Evolutionary conservation across 2,888 invertebrate genomes (phyloP), one percentile per base, ranked within the genome.

Genomic region (Glyphotaelius pellucidus): DNA sequence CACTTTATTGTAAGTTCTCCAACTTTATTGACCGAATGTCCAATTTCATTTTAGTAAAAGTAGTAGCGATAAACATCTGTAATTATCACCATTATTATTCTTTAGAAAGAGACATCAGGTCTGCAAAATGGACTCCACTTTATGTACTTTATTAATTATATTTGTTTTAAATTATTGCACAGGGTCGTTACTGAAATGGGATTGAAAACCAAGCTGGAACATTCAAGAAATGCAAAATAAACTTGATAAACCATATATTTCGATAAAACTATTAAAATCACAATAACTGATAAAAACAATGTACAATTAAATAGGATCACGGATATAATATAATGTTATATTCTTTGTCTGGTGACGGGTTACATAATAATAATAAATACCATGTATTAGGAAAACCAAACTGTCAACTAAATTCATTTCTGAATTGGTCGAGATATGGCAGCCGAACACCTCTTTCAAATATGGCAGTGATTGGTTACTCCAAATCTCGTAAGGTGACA

Each of bases 261-360:
- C 30, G 30, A 89, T 79, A 67, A 32, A 89, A 52, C 35, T 32
- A 89, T 89, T 35, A 89, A 79, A 31, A 89, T 89, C 89, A 89
- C 89, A 79, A 89, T 79, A 79, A 31, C 30, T 89, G 25, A 42
- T 86, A 86, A 15, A 86, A 86, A 47, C 42, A 47, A 86, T 86
- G 35, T 86, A 52, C 30, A 47, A 83, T 83, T 35, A 35, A 83
- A 35, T 83, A 38, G 32, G 83, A 83, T 83, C 11, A 83, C 83
- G 35, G 83, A 35, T 83, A 38, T 32, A 83, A 38, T 32, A 35
- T 83, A 38, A 35, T 83, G 83, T 35, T 83, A 15, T 25, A 83
- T 47, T 86, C 52, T 38, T 47, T 52, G 15, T 42, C 52, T 86
- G 42, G 52, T 86, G 86, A 47, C 30, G 86, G 35, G 42, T 30